These are phyloP conservation scores for Akabosia matsudoensis DNA, from an alignment of 1,140 invertebrate species.

Conservation along the genomic window DNA sequence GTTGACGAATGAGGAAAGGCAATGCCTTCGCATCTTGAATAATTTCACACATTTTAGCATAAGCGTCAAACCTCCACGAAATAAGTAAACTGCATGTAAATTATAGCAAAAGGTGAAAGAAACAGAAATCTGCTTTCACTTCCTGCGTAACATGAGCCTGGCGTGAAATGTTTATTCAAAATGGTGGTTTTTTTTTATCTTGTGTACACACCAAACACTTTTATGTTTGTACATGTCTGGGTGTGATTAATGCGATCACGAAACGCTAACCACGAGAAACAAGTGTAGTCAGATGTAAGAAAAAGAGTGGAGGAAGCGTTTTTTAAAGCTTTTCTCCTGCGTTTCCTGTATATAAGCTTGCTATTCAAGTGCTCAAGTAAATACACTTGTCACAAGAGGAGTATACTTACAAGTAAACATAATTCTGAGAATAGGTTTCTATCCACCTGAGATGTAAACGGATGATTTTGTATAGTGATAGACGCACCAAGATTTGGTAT, in stretches of 20 bases:
- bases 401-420: no score
- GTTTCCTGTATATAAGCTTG: no score
- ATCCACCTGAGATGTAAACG: no score
- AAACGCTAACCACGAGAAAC: background rate
- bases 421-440: no score
- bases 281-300: background rate
- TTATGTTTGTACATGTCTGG: background rate
- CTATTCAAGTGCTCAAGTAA: background rate
- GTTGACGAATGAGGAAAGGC: background rate
- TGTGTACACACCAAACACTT: background rate
- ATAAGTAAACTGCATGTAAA: background rate
- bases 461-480: no score
- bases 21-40: background rate
- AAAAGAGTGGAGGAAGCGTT: no score
- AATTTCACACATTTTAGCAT: constrained; percentile 3
- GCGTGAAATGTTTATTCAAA: no score
- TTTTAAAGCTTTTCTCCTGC: background rate
- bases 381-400: background rate
- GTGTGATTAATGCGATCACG: background rate
- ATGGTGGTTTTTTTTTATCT: background rate
- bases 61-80: background rate
- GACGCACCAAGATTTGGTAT: background rate
- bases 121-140: background rate
- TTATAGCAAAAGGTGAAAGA: background rate
- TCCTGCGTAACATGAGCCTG: no score